Evolutionary conservation across 2,888 invertebrate genomes (phyloP).

Genomic region (Sphecodes monilicornis): DNA sequence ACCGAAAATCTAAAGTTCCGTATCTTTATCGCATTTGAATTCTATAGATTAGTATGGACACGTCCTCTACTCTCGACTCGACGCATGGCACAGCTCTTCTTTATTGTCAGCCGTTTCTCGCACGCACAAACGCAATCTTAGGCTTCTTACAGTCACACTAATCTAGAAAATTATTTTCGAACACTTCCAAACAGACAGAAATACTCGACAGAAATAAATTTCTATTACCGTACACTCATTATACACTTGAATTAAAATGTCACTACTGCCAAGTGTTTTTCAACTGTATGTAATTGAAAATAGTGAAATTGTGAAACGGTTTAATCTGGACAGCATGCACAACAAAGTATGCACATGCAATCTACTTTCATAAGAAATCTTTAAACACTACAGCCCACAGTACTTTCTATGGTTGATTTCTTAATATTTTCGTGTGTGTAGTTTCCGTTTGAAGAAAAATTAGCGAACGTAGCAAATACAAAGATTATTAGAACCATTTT

Average conservation of each 20-base stretch:
- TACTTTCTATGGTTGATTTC: not conserved
- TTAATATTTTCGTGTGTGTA: not conserved
- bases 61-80: no score
- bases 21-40: no score
- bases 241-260: not conserved
- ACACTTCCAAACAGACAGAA: not conserved
- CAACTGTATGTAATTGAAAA: not conserved
- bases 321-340: not conserved
- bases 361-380: not conserved
- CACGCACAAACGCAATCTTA: no score
- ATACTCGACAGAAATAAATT: no score
- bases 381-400: not conserved
- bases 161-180: no score
- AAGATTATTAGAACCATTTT: not conserved
- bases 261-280: not conserved
- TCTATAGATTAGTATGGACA: no score
- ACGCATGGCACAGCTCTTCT: no score
- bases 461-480: not conserved
- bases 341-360: no score
- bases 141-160: no score
- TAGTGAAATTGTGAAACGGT: not conserved
- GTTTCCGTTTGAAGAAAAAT: not conserved
- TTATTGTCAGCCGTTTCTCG: no score
- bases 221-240: not conserved
- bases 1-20: no score